Percentiles rank a stretch among this genome's conserved stretches.
These are phyloP conservation scores for Ambastaia sidthimunki DNA, from an alignment of 2,797 vertebrate species.

Conservation along the genomic window DNA sequence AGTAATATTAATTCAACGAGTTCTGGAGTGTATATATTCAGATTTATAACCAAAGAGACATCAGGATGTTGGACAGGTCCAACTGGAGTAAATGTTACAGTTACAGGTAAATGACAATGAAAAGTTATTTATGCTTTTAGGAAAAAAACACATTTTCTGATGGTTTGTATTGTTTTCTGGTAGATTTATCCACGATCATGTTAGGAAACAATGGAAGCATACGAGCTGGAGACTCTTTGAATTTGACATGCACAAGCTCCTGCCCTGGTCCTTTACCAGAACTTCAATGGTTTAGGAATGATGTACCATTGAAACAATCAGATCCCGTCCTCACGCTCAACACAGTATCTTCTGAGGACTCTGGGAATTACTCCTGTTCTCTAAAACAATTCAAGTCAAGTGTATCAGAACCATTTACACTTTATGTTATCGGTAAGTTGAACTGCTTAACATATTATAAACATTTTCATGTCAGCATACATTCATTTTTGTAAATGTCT, in stretches of 20 bases:
- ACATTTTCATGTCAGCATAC: neutral
- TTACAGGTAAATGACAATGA: constrained; percentile 35
- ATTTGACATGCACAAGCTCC: constrained; percentile 29
- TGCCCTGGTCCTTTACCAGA: constrained; percentile 28
- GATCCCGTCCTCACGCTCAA: constrained; percentile 23
- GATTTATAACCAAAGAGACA: constrained; percentile 30
- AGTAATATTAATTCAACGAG: neutral
- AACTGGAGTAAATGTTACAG: neutral
- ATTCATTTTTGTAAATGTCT: neutral
- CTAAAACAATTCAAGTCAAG: neutral
- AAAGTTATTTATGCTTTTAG: too few relatives aligned
- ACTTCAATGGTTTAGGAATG: constrained; percentile 44
- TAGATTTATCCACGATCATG: constrained; percentile 31
- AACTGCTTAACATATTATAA: neutral
- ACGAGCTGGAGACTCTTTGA: constrained; percentile 31
- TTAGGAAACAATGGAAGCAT: constrained; percentile 18
- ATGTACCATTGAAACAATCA: neutral
- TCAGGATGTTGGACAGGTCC: rapidly evolving
- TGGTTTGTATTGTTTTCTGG: too few relatives aligned
- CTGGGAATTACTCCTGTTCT: constrained; percentile 44
- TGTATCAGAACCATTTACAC: neutral
- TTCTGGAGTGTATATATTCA: constrained; percentile 42
- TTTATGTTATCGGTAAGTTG: constrained; percentile 34
- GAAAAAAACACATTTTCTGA: too few relatives aligned
- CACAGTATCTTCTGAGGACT: constrained; percentile 7